Conservation (phyloP, 2,888 invertebrate genomes). For the Bruchidius siliquastri region DNA sequence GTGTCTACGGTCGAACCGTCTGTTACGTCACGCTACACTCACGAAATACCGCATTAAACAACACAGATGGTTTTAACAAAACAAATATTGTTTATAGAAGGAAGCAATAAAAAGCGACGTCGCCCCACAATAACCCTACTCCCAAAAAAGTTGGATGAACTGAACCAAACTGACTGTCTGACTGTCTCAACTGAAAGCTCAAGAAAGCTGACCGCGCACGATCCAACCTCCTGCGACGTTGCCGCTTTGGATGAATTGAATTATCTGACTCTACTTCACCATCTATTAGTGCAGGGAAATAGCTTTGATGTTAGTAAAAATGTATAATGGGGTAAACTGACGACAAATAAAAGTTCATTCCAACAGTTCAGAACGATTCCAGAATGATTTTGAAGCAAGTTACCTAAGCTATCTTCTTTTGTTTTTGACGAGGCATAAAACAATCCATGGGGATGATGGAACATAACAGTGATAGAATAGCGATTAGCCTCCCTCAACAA, state of each 20-base stretch:
- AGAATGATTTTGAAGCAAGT: too few relatives aligned
- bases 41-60: neutral
- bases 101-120: neutral
- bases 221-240: neutral
- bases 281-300: neutral
- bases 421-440: too few relatives aligned
- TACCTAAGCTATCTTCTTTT: too few relatives aligned
- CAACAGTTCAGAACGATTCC: too few relatives aligned
- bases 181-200: neutral
- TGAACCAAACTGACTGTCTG: neutral
- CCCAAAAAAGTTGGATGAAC: neutral
- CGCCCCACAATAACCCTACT: neutral
- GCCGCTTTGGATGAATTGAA: neutral
- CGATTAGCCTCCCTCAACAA: too few relatives aligned
- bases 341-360: too few relatives aligned
- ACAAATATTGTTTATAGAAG: neutral
- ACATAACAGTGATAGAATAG: too few relatives aligned
- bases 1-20: neutral
- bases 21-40: neutral
- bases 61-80: neutral
- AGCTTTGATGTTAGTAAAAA: neutral
- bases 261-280: neutral
- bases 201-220: neutral
- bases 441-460: too few relatives aligned
- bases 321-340: too few relatives aligned